phyloP scores from a whole-genome alignment of 1,140 invertebrate species.

The Leptopilina clavipes region DNA sequence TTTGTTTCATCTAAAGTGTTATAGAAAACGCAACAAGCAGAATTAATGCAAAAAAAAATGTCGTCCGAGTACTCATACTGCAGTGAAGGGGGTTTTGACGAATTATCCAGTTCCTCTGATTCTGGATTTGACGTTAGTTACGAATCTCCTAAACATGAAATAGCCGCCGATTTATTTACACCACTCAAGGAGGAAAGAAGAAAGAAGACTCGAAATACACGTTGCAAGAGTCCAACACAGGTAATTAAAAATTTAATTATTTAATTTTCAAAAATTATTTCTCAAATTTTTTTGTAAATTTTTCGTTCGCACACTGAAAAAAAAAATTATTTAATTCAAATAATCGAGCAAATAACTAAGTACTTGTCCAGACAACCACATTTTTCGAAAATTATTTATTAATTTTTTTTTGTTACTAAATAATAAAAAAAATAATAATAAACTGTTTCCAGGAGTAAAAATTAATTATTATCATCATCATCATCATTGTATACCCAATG shows the following conservation, averaged over 20 bases:
- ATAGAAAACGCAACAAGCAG: neutral
- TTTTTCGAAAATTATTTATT: no score
- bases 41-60: conserved; percentile 45
- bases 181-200: conserved; percentile 68
- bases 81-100: conserved; percentile 78
- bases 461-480: no score
- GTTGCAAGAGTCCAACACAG: conserved; percentile 75
- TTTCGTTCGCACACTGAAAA: no score
- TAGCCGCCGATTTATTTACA: conserved; percentile 60
- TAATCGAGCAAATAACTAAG: no score
- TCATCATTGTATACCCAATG: neutral
- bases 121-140: conserved; percentile 81
- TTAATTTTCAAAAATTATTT: neutral
- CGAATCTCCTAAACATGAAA: conserved; percentile 72
- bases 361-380: no score
- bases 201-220: conserved; percentile 68
- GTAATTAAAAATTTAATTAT: conserved; percentile 55
- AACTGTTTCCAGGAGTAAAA: no score
- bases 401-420: no score
- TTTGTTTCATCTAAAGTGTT: neutral
- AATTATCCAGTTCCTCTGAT: conserved; percentile 82
- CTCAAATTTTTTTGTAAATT: neutral
- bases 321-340: no score
- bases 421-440: no score
- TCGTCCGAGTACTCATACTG: conserved; percentile 68